Evolutionary conservation across 92 coral and sea anemone species (phyloP).

Genomic region (Epizoanthus rinbou): DNA sequence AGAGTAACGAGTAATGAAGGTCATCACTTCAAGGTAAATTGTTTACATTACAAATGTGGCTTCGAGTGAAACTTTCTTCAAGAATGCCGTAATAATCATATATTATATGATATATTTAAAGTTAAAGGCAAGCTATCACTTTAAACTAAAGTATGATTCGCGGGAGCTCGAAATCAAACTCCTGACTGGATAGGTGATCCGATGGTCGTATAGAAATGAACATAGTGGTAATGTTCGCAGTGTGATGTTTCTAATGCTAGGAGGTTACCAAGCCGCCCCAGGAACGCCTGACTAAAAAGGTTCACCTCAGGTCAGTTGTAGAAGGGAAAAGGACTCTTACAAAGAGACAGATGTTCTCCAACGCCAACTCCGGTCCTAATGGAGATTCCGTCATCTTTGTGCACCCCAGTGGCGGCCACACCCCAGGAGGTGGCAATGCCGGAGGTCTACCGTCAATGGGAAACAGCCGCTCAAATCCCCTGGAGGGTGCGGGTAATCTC

Average conservation of each 20-base stretch:
- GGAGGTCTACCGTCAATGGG: constrained; percentile 63
- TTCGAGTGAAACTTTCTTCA: too few species aligned
- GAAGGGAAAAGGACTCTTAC: constrained; percentile 44
- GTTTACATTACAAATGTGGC: too few species aligned
- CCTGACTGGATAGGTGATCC: too few species aligned
- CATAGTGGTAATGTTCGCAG: neutral
- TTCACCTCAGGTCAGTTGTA: constrained; percentile 58
- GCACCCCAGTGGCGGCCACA: constrained; percentile 79
- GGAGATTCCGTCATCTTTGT: constrained; percentile 99
- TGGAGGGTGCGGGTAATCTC: constrained; percentile 65
- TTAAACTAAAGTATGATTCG: too few species aligned
- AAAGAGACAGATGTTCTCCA: constrained; percentile 89
- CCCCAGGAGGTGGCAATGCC: constrained; percentile 65
- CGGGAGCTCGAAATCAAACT: too few species aligned
- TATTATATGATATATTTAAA: too few species aligned
- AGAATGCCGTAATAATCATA: too few species aligned
- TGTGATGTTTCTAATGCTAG: constrained; percentile 6
- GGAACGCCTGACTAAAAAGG: constrained; percentile 30
- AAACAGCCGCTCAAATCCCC: constrained; percentile 65
- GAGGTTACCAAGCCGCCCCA: neutral
- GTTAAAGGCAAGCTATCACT: too few species aligned
- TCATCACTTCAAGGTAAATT: too few species aligned
- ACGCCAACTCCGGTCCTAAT: constrained; percentile 94
- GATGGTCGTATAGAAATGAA: neutral
- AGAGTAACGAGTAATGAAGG: too few species aligned